These are phyloP conservation scores for Aurelia aurita DNA, from an alignment of 30 jellyfish, hydroid and myxozoan genomes.

Conservation along the genomic window DNA sequence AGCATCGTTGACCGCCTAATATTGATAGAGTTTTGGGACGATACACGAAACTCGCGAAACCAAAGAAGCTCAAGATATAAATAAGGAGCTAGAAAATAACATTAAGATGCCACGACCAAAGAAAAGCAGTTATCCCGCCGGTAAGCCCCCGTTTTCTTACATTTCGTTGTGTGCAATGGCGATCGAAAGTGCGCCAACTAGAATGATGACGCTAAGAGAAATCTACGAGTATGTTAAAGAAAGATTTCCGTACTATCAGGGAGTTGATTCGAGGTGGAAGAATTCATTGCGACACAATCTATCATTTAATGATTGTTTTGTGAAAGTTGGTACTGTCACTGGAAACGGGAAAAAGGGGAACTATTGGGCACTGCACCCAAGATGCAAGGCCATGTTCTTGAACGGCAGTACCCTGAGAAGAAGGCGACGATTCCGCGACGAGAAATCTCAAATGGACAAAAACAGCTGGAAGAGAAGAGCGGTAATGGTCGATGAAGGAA, in stretches of 20 bases:
- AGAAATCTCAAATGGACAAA: background rate
- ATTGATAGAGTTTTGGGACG: no score
- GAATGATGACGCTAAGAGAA: slow-evolving; percentile 58
- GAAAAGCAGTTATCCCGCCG: slow-evolving; percentile 51
- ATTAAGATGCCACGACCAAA: slow-evolving; percentile 52
- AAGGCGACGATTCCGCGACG: slow-evolving; percentile 29
- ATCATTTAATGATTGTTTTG: slow-evolving; percentile 69
- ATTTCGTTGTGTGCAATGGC: slow-evolving; percentile 62
- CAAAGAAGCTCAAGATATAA: no score
- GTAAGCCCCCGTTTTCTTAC: slow-evolving; percentile 55
- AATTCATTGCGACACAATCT: slow-evolving; percentile 61
- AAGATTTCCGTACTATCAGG: slow-evolving; percentile 32
- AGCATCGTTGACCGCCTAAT: no score
- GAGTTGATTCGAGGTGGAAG: slow-evolving; percentile 45
- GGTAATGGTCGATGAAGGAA: background rate
- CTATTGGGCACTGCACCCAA: slow-evolving; percentile 64
- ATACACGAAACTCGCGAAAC: no score
- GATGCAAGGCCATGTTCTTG: slow-evolving; percentile 42
- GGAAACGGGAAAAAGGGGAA: slow-evolving; percentile 37
- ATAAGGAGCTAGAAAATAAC: no score
- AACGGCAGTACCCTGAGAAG: slow-evolving; percentile 63
- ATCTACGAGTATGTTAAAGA: slow-evolving; percentile 51
- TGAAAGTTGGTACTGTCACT: slow-evolving; percentile 5
- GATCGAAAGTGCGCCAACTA: slow-evolving; percentile 50
- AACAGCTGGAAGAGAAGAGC: no score